Evolutionary conservation across 1,140 invertebrate species (phyloP).

Genomic region (Rhyacophila brunnea): DNA sequence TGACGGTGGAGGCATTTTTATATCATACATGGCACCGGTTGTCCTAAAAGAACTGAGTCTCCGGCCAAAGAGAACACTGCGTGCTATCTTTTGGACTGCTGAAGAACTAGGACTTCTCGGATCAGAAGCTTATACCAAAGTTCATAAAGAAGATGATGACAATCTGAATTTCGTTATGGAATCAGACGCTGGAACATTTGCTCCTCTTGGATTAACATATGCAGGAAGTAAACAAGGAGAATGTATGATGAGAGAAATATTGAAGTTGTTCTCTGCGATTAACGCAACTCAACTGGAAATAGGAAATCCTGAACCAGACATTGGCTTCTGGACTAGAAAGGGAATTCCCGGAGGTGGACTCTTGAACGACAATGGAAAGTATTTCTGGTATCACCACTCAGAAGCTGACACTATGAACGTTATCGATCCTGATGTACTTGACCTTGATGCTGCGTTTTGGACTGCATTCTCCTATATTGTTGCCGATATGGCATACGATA

Average conservation of each 20-base stretch:
- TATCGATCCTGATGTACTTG: constrained; percentile 60
- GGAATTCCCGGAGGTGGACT: constrained; percentile 66
- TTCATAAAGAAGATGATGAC: constrained; percentile 46
- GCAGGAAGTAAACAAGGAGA: constrained; percentile 52
- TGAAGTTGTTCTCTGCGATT: constrained; percentile 47
- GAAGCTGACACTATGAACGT: constrained; percentile 70
- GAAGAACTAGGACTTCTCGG: constrained; percentile 76
- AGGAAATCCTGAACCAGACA: constrained; percentile 62
- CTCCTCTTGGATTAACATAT: constrained; percentile 62
- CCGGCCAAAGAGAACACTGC: constrained; percentile 69
- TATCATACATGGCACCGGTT: constrained; percentile 74
- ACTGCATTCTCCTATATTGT: constrained; percentile 65
- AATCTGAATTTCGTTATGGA: constrained; percentile 64
- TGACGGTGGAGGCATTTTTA: constrained; percentile 79
- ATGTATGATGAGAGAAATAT: constrained; percentile 60
- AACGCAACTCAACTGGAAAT: constrained; percentile 30
- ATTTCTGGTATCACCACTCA: constrained; percentile 77
- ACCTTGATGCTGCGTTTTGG: constrained; percentile 67
- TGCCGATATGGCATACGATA: constrained; percentile 62
- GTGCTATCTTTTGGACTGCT: constrained; percentile 80
- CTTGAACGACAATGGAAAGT: constrained; percentile 62
- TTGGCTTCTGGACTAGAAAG: constrained; percentile 54
- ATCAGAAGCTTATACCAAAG: constrained; percentile 60
- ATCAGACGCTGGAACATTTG: constrained; percentile 75
- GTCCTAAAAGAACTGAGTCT: constrained; percentile 68